Conservation (phyloP, 2,113 vertebrate genomes). For the Gadus macrocephalus region DNA sequence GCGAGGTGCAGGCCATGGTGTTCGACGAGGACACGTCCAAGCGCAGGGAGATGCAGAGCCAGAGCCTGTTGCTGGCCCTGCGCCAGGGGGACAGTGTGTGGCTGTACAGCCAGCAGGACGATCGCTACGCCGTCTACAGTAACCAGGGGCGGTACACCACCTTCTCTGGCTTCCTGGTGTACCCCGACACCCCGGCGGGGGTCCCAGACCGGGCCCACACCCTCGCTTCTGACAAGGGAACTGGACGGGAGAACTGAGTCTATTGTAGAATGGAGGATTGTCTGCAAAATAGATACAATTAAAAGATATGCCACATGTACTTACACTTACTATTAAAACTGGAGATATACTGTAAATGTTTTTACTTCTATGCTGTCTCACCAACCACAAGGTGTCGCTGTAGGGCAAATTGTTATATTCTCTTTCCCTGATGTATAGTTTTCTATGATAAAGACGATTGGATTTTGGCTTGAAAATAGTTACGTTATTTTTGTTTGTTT, state of each 20-base stretch:
- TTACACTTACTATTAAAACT: no score
- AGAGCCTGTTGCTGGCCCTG: constrained; percentile 72
- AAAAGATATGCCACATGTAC: not conserved
- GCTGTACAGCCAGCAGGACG: constrained; percentile 77
- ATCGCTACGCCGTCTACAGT: constrained; percentile 75
- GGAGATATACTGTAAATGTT: not conserved
- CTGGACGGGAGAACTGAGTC: not conserved
- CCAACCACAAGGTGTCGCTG: constrained; percentile 56
- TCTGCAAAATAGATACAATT: not conserved
- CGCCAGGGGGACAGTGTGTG: constrained; percentile 64
- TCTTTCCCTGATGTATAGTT: not conserved
- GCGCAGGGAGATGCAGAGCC: constrained; percentile 76
- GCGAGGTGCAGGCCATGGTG: constrained; percentile 76
- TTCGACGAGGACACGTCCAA: constrained; percentile 74
- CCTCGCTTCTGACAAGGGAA: constrained; percentile 38
- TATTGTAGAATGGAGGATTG: not conserved
- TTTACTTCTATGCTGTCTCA: constrained; percentile 11
- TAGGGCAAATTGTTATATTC: constrained; percentile 12
- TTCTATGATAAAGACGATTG: no score
- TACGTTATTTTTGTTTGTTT: not conserved
- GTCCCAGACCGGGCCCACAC: constrained; percentile 19
- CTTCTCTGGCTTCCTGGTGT: constrained; percentile 77
- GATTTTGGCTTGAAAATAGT: not conserved
- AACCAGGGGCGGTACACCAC: constrained; percentile 78
- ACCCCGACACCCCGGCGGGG: constrained; percentile 48